Evolutionary conservation across 2,888 invertebrate genomes (phyloP), one percentile per base, ranked within the genome.

Genomic region (Drosophila seclusa): DNA sequence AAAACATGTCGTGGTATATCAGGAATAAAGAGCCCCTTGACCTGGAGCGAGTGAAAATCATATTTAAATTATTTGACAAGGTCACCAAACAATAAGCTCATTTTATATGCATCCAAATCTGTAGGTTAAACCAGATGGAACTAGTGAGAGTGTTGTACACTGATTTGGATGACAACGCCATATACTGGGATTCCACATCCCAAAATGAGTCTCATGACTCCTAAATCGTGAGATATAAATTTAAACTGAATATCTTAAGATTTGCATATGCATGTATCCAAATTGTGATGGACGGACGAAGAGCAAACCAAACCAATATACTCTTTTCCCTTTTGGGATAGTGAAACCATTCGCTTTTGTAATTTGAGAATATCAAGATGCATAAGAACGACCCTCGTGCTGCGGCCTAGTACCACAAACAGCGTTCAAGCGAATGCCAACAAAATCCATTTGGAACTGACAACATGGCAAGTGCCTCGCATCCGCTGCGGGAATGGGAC

Each of bases 401-500:
- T 31, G 36, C 38, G 68, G 50, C 36, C 24, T 24, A 52, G 48
- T 48, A 69, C 76, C 58, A 48, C 74, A 69, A 73, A n/a, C 57
- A 40, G 40, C 52, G 38, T 54, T 54, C 67, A 38, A 48, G 45
- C 40, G 61, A 73, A 58, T 48, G 75, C 57, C 73, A 73, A 70
- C 59, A 57, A 60, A 74, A 76, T 69, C 73, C 61, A 69, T 73
- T 73, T 76, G 49, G 61, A 69, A 63, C 76, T 68, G 73, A 73
- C 69, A 73, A 76, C 69, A 73, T 69, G 73, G 70, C 76, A 76
- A 73, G 73, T 76, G 70, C 70, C 63, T 58, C 54, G 76, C 62
- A 68, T 58, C 76, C 62, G 73, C 40, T 36, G 61, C 8, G 49
- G 34, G 36, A 29, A 18, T 21, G 38, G 57, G 53, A 24, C 21